Conservation (phyloP, 2,797 vertebrate genomes). For the Schizothorax lantsangensis region DNA sequence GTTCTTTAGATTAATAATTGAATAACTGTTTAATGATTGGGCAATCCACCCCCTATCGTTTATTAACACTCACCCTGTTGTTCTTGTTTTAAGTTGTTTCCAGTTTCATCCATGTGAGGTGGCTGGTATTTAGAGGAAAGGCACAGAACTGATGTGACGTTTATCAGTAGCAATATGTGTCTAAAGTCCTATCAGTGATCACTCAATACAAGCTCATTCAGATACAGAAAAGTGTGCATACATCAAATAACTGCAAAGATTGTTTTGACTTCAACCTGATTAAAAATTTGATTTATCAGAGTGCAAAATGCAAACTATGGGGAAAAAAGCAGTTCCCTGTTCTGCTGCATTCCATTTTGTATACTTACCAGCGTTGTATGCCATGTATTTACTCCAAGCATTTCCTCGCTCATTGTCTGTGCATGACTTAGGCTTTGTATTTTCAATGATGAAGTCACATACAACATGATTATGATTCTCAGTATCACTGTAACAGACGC, state of each 20-base stretch:
- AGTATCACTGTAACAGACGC: not conserved
- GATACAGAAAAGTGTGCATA: not conserved
- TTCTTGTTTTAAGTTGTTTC: not conserved
- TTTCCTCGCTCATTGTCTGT: not conserved
- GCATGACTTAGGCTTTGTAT: not conserved
- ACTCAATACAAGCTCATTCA: not conserved
- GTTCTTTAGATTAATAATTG: not conserved
- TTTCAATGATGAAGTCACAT: not conserved
- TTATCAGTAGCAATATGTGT: not conserved
- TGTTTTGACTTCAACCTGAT: not conserved
- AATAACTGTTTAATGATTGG: not conserved
- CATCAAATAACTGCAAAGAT: slow-evolving; percentile 6
- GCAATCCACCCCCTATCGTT: not conserved
- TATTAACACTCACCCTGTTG: not conserved
- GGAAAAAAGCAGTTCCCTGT: not conserved
- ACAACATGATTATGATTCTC: slow-evolving; percentile 8
- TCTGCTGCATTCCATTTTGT: not conserved
- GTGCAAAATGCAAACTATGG: not conserved
- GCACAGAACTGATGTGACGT: not conserved
- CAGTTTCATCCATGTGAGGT: not conserved
- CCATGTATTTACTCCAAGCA: not conserved
- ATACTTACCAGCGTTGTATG: not conserved
- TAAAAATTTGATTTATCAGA: not conserved
- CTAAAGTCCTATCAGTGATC: not conserved
- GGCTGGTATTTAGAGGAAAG: not conserved